Evolutionary conservation across 2,113 vertebrate species (phyloP).

Genomic region (Ammodytes marinus): DNA sequence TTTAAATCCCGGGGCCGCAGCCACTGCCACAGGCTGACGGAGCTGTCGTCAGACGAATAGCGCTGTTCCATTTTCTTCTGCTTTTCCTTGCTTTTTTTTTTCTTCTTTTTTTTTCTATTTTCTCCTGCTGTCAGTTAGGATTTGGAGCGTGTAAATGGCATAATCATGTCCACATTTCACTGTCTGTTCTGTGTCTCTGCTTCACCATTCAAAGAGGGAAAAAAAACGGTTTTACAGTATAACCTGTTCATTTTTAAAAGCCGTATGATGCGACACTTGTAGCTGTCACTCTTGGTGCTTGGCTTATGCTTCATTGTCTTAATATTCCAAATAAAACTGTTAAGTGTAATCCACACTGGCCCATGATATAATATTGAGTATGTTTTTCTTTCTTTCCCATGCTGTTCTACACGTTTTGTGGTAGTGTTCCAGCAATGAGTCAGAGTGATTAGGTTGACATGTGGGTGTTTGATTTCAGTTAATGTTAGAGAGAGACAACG

Average conservation of each 20-base stretch:
- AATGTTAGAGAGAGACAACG: background rate
- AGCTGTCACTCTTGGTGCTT: constrained; percentile 89
- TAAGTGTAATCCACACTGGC: constrained; percentile 84
- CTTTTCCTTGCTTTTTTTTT: constrained; percentile 40
- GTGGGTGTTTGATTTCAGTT: constrained; percentile 4
- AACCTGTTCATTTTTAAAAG: constrained; percentile 83
- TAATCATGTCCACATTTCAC: constrained; percentile 80
- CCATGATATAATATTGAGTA: constrained; percentile 52
- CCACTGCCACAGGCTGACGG: constrained; percentile 61
- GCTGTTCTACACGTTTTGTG: background rate
- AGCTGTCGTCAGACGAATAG: constrained; percentile 69
- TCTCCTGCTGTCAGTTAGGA: constrained; percentile 71
- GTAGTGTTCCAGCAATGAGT: background rate
- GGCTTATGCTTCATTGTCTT: constrained; percentile 89
- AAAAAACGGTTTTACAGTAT: constrained; percentile 76
- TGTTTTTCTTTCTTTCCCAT: constrained; percentile 13
- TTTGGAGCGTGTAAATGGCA: constrained; percentile 79
- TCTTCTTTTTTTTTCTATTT: constrained; percentile 24
- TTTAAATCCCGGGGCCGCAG: constrained; percentile 55
- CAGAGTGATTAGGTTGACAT: background rate
- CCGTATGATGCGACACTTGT: constrained; percentile 84
- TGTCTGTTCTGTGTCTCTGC: constrained; percentile 77
- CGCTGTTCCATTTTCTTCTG: constrained; percentile 61
- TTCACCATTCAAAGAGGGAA: constrained; percentile 66
- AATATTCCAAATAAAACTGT: constrained; percentile 89